A percentile compares a stretch with the other conserved stretches of the same genome.
phyloP scores from a whole-genome alignment of 2,888 invertebrate species.

The Argyresthia goedartella region DNA sequence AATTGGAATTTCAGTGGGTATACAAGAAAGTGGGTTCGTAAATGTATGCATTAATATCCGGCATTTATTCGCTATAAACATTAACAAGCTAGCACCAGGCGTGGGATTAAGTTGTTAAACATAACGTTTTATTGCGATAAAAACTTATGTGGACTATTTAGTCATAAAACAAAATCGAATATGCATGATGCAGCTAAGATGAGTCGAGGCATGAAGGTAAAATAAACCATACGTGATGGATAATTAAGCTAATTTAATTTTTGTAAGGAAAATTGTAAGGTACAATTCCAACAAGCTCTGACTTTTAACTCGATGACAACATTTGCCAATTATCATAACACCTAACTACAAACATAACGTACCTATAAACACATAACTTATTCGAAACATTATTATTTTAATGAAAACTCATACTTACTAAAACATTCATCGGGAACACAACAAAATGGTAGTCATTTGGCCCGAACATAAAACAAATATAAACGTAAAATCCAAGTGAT shows the following conservation, averaged over 20 bases:
- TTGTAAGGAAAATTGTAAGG: not conserved
- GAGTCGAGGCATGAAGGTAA: not conserved
- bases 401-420: too few relatives aligned
- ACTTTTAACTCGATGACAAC: too few relatives aligned
- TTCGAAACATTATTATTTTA: too few relatives aligned
- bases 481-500: not conserved
- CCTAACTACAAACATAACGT: too few relatives aligned
- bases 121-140: constrained; percentile 24
- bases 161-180: constrained; percentile 3
- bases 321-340: too few relatives aligned
- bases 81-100: constrained; percentile 15
- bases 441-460: too few relatives aligned
- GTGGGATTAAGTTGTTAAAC: constrained; percentile 47
- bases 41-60: constrained; percentile 36
- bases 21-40: not conserved
- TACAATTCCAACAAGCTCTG: too few relatives aligned
- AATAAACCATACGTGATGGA: not conserved
- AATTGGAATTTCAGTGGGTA: too few relatives aligned
- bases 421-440: too few relatives aligned
- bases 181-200: not conserved
- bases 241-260: not conserved
- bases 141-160: constrained; percentile 12
- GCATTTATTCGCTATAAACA: constrained; percentile 55
- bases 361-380: too few relatives aligned
- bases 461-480: too few relatives aligned